Evolutionary conservation across 2,113 vertebrate genomes (phyloP).

Genomic region (Cyprinodon tularosa): DNA sequence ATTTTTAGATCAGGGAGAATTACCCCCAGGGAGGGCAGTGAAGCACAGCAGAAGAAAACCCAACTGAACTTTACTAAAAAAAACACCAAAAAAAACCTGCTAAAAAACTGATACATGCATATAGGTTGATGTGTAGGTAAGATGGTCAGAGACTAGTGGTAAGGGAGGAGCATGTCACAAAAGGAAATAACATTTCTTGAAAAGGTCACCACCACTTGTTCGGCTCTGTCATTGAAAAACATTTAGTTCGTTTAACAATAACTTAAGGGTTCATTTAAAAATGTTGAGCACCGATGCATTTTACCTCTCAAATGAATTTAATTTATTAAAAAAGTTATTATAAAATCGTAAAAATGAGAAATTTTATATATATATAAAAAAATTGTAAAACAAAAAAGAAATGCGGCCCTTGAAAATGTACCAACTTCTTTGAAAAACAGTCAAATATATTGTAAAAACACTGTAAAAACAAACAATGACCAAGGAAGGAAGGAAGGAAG

Average conservation of each 20-base stretch:
- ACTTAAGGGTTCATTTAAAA: not conserved
- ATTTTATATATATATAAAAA: no score
- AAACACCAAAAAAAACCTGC: not conserved
- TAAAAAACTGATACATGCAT: conserved; percentile 6
- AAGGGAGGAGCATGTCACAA: not conserved
- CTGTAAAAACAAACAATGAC: no score
- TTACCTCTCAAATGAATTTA: not conserved
- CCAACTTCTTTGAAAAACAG: no score
- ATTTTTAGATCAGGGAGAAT: conserved; percentile 44
- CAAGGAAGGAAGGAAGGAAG: no score
- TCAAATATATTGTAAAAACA: no score
- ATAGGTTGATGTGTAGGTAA: conserved; percentile 5
- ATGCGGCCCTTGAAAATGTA: no score
- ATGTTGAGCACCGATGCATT: not conserved
- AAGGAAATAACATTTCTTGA: not conserved
- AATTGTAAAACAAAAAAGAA: no score
- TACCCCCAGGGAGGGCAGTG: not conserved
- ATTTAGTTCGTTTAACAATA: not conserved
- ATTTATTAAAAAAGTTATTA: not conserved
- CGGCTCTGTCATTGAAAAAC: not conserved
- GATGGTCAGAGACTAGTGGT: conserved; percentile 33
- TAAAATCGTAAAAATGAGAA: no score
- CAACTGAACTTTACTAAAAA: not conserved
- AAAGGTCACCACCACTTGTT: not conserved
- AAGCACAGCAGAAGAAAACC: not conserved